Base-by-base conservation (phyloP, 2,888 invertebrate genomes). In the Gymnocheta viridis region DNA sequence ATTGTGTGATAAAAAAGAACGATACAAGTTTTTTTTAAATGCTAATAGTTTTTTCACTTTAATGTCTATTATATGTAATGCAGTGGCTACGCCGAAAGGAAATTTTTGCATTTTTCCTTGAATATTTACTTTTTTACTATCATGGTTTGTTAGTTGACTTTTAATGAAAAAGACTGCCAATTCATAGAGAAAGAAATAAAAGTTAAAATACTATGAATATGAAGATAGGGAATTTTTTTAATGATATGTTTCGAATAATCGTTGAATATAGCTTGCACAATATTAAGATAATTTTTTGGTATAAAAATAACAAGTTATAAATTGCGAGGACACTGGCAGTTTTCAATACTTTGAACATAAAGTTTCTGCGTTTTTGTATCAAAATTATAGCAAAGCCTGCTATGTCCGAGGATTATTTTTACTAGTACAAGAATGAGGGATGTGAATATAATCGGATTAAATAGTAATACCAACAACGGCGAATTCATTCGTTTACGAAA, bases 11-110 rank as follows among this genome's bases (percentile, higher is more conserved):
- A 22, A 9, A 22, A 19, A 24, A 4, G n/a, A 12, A n/a, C 27
- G 17, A 56, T 41, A 35, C 38, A 66, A 51, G n/a, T n/a, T 10
- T 66, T 60, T 72, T 24, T 58, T 41, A 77, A 82, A 70, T 47
- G 19, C 27, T n/a, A 51, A 58, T n/a, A 9, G 47, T 56, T 56
- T 47, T 56, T 38, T 69, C 27, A 9, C 24, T 47, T 47, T 29
- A 19, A 17, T 35, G 19, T 22, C 22, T 6, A 27, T 10, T 14
- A 1, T 9, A 32, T 58, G n/a, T n/a, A 47, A 29, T 12, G 19
- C 22, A 44, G 9, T 10, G n/a, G 19, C 17, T 70, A 17, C 22
- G 70, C 29, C 22, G 29, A 29, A 29, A 29, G 2, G 12, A 9
- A 4, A 4, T n/a, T 41, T 24, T 56, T 17, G 5, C 17, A 22